These are phyloP conservation scores for Eulithis testata DNA, from an alignment of 2,888 invertebrate genomes.

Conservation along the genomic window DNA sequence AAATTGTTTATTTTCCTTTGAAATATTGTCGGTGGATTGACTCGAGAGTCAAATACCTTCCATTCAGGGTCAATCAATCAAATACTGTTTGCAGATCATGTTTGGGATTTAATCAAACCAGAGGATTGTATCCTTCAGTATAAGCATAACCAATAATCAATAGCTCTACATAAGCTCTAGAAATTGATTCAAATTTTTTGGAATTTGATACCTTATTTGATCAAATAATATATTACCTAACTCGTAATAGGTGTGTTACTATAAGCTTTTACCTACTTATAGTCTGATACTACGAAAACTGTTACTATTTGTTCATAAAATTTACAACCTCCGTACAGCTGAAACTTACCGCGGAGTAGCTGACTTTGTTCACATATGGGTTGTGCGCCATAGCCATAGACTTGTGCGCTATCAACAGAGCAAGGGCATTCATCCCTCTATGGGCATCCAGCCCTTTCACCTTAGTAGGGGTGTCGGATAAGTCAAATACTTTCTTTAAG, in stretches of 20 bases:
- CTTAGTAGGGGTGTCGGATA: slow-evolving; percentile 67
- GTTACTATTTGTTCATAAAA: too few relatives aligned
- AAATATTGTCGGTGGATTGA: slow-evolving; percentile 26
- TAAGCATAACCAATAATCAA: background rate
- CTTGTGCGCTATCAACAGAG: slow-evolving; percentile 83
- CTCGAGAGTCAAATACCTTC: slow-evolving; percentile 16
- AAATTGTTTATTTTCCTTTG: slow-evolving; percentile 31
- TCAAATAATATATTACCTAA: too few relatives aligned
- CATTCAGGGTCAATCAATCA: slow-evolving; percentile 22
- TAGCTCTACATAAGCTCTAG: background rate
- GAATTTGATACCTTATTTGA: too few relatives aligned
- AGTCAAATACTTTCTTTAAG: slow-evolving; percentile 70
- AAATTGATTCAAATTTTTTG: background rate
- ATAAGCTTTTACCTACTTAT: too few relatives aligned
- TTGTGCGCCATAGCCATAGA: slow-evolving; percentile 85
- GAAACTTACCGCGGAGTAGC: slow-evolving; percentile 78
- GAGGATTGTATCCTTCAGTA: too few relatives aligned
- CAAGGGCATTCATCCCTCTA: slow-evolving; percentile 82
- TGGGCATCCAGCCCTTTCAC: slow-evolving; percentile 82
- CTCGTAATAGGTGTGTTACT: too few relatives aligned
- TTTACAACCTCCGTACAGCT: background rate
- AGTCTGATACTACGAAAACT: too few relatives aligned
- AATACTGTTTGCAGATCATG: slow-evolving; percentile 20
- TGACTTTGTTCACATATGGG: slow-evolving; percentile 84
- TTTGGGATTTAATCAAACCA: slow-evolving; percentile 16